A percentile compares a stretch with the other conserved stretches of the same genome.
Conservation (phyloP, 37 sponge, comb jelly and placozoan species). For the Mnemiopsis leidyi region DNA sequence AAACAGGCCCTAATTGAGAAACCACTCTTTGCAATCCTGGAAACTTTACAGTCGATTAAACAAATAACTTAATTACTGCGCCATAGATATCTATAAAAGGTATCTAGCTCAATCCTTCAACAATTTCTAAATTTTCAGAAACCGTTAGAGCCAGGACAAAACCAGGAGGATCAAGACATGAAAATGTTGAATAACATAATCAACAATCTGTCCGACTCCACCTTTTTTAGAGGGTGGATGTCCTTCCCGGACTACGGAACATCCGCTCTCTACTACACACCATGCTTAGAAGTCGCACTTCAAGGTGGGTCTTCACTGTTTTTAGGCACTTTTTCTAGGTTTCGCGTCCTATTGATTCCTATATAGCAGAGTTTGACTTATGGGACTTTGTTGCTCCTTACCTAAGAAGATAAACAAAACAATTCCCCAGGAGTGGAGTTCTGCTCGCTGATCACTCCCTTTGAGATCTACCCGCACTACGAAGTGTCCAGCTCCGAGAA, state of each 20-base stretch:
- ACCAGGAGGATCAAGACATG: neutral
- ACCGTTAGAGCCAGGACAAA: neutral
- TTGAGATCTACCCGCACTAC: slow-evolving; percentile 39
- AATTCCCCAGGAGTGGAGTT: slow-evolving; percentile 16
- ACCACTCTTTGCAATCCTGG: too few species aligned
- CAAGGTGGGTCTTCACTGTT: slow-evolving; percentile 9
- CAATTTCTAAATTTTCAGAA: too few species aligned
- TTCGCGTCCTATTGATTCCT: too few species aligned
- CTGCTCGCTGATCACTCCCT: slow-evolving; percentile 42
- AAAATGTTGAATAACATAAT: neutral
- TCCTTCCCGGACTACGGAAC: neutral
- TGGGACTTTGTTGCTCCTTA: too few species aligned
- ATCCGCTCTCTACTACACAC: slow-evolving; percentile 23
- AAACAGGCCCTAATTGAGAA: too few species aligned
- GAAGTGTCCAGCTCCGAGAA: neutral
- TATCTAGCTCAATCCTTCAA: neutral
- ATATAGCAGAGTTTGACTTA: too few species aligned
- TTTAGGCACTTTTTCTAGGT: too few species aligned
- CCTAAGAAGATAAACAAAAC: neutral
- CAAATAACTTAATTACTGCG: too few species aligned
- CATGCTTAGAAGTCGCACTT: neutral
- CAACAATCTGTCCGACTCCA: neutral
- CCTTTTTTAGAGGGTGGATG: neutral
- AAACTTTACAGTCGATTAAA: too few species aligned
- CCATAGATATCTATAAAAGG: too few species aligned